Percentiles rank a stretch among this genome's conserved stretches.
These are phyloP conservation scores for Plutella xylostella DNA, from an alignment of 2,888 invertebrate genomes.

Conservation along the genomic window DNA sequence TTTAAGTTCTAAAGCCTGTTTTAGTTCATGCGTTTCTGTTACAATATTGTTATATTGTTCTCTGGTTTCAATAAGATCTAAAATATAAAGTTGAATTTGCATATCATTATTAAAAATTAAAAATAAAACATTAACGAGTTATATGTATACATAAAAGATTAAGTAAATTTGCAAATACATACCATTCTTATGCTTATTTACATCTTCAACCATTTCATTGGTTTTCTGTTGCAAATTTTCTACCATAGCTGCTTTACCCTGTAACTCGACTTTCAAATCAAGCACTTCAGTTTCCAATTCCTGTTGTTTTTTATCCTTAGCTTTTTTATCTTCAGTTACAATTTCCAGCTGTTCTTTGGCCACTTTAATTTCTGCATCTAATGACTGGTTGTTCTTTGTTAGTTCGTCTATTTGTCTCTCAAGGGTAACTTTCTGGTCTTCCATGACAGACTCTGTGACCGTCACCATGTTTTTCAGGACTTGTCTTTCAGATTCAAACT, in stretches of 20 bases:
- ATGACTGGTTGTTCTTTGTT: not conserved
- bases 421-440: constrained; percentile 35
- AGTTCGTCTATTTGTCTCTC: constrained; percentile 25
- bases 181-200: constrained; percentile 28
- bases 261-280: not conserved
- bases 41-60: no score
- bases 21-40: no score
- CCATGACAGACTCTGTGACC: constrained; percentile 47
- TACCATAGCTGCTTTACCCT: not conserved
- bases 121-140: not conserved
- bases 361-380: not conserved
- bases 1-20: no score
- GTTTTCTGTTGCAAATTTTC: not conserved
- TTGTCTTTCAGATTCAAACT: constrained; percentile 42
- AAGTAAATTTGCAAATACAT: constrained; percentile 16
- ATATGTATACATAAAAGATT: not conserved
- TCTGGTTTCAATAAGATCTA: no score
- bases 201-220: constrained; percentile 7
- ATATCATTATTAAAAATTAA: not conserved
- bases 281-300: not conserved
- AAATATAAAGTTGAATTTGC: no score
- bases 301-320: not conserved
- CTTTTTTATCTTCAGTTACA: constrained; percentile 9
- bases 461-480: constrained; percentile 45
- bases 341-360: constrained; percentile 10